Base-by-base conservation (phyloP, 2,888 invertebrate species). In the Euclidia mi region DNA sequence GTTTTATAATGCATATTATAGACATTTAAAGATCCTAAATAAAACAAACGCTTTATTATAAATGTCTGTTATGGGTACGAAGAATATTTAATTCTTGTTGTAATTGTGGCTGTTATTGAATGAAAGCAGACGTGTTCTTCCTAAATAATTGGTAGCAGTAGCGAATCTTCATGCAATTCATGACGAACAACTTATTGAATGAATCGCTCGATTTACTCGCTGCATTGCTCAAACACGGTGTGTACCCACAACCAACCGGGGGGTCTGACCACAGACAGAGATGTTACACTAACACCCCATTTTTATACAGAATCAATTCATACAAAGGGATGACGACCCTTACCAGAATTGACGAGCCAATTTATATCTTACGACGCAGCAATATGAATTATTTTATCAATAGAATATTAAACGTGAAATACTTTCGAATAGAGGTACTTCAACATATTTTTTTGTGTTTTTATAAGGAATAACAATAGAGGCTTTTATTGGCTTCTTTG, bases 401-500 rank as follows among this genome's bases (percentile, higher is more conserved):
- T 32, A 18, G 9, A 1, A 12, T 10, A 45, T 14, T 31, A 2
- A 32, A 10, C 48, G 46, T 49, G 48, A 70, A 64, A 71, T 65
- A 28, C 67, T 55, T 68, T 37, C 42, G 57, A 60, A 62, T 60
- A 44, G 42, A 68, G 75, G 76, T 79, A 85, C 81, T 87, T 81
- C 70, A 85, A 81, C 78, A 78, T 78, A 79, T 85, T 83, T 81
- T 80, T 76, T 79, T 81, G 58, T 87, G 81, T 87, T 89, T 87
- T 85, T 79, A 83, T 84, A 87, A 81, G 78, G 76, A 71, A 75
- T 76, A 82, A 91, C 90, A 91, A 91, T 88, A 81, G 88, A 72
- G 68, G 77, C 81, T 82, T 89, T 90, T 91, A 91, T 92, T 92
- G 87, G 92, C 91, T 87, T 85, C 88, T 91, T 91, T 89, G 91